Base-by-base conservation (phyloP, 1,140 invertebrate species). In the Propsilocerus akamusi region DNA sequence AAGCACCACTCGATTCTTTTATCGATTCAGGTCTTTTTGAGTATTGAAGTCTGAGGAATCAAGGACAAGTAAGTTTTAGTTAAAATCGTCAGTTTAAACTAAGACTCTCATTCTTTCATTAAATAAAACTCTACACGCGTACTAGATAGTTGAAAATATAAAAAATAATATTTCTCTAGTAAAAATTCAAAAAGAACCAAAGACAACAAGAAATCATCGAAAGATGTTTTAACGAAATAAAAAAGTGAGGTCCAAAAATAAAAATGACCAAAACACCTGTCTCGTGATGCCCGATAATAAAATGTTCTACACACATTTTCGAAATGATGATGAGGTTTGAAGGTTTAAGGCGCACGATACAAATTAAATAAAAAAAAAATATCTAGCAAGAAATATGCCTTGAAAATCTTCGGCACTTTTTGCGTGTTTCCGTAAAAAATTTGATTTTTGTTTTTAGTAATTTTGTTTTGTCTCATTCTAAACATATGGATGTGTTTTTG, bases 291-390 rank as follows among this genome's bases (percentile, higher is more conserved):
- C n/a, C 34, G 34, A 41, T 41, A 41, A 41, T 41, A 41, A 41
- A 41, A 41, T 41, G 34, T 41, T 41, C 34, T 41, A 41, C 34
- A 41, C 34, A 41, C n/a, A n/a, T n/a, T 41, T 30, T 41, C 22
- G 34, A 41, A 41, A 41, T 41, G 34, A 41, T 41, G 34, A 41
- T 41, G 34, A 41, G 34, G 34, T 41, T n/a, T n/a, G n/a, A n/a
- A n/a, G n/a, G n/a, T n/a, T n/a, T 41, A 20, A 41, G 34, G 34
- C 34, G 22, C 34, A 41, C 34, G 34, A 41, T 41, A 41, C 34
- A 20, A 41, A 41, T 41, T 41, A 41, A 41, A 41, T 8, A 17
- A 41, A 41, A 41, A 41, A 41, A 41, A 20, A 1, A 20, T 20
- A 20, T 17, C 14, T n/a, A 14, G 32, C 32, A 20, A 20, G 34